Base-by-base conservation (phyloP, 2,797 vertebrate species). In the Fundulus diaphanus region DNA sequence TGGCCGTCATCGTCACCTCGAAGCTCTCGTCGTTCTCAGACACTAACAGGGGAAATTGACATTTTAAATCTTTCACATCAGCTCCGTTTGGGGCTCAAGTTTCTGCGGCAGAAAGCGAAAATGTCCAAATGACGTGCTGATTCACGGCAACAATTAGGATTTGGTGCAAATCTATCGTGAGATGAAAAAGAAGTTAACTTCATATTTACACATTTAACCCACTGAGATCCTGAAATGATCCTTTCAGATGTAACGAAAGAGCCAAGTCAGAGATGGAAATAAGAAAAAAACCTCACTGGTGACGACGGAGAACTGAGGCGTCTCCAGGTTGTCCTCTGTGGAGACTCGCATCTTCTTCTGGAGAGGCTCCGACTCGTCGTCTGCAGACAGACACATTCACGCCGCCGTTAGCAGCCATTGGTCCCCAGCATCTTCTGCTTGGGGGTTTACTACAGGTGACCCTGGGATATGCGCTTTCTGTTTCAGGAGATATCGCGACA, bases 1-100 rank as follows among this genome's bases (percentile, higher is more conserved):
- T 95, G 51, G 97, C 96, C 7, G 97, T 98, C 98, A 99, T 98
- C 57, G 98, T 99, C 95, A 99, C 97, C 96, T 99, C 98, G 81
- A 99, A 98, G 91, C 97, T 97, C 85, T 97, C 97, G 54, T 97
- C 96, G 83, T 94, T 96, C 89, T 98, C 97, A 74, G 97, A 96
- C 96, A 97, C 97, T 98, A 90, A 59, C 13, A 15, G 92, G 88
- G 44, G 31, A 16, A 73, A 7, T 22, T 16, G 2, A 15, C 37
- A 70, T 9, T 61, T 48, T 37, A 54, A n/a, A 42, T 9, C 8
- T 7, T 1, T 31, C 13, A 1, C 49, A 68, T 15, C 33, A 48
- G 22, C 27, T 46, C 22, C 8, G 24, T 13, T 42, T 35, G 40
- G 3, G 2, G 29, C 27, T 12, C 3, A 15, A 59, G 15, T 33